phyloP scores from a whole-genome alignment of 2,113 vertebrate species.

The Hippocampus zosterae region DNA sequence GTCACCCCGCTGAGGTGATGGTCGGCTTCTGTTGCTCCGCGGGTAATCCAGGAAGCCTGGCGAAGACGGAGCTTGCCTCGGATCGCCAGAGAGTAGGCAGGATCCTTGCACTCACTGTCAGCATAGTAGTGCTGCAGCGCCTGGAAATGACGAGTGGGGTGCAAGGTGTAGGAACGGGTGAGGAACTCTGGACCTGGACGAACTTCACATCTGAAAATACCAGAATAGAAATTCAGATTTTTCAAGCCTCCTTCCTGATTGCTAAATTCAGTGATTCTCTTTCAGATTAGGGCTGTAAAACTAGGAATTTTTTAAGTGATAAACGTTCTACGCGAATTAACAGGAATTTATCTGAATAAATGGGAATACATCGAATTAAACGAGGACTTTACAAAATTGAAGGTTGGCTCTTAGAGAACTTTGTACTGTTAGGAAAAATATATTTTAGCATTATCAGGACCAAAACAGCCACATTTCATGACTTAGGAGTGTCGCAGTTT shows the following conservation, averaged over 20 bases:
- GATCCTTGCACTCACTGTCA: slow-evolving; percentile 76
- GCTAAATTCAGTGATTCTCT: not conserved
- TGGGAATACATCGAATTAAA: too few relatives aligned
- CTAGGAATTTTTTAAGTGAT: not conserved
- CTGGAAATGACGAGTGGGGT: slow-evolving; percentile 79
- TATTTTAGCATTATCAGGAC: too few relatives aligned
- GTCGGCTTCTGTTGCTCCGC: slow-evolving; percentile 80
- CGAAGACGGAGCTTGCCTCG: slow-evolving; percentile 81
- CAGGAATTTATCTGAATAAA: too few relatives aligned
- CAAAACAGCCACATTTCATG: too few relatives aligned
- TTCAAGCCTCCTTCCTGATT: too few relatives aligned
- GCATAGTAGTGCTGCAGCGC: slow-evolving; percentile 85
- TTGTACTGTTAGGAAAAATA: too few relatives aligned
- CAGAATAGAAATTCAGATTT: not conserved
- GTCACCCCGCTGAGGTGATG: slow-evolving; percentile 84
- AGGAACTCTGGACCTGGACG: slow-evolving; percentile 88
- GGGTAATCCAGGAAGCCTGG: slow-evolving; percentile 88
- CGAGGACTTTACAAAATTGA: too few relatives aligned
- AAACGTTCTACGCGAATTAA: too few relatives aligned
- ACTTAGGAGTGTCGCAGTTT: too few relatives aligned
- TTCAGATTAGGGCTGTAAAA: not conserved
- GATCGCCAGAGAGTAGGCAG: slow-evolving; percentile 83
- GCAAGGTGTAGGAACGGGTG: slow-evolving; percentile 83
- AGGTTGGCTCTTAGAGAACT: too few relatives aligned
- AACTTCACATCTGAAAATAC: slow-evolving; percentile 80